Evolutionary conservation across 2,888 invertebrate species (phyloP).

Genomic region (Minunthozetes semirufus): DNA sequence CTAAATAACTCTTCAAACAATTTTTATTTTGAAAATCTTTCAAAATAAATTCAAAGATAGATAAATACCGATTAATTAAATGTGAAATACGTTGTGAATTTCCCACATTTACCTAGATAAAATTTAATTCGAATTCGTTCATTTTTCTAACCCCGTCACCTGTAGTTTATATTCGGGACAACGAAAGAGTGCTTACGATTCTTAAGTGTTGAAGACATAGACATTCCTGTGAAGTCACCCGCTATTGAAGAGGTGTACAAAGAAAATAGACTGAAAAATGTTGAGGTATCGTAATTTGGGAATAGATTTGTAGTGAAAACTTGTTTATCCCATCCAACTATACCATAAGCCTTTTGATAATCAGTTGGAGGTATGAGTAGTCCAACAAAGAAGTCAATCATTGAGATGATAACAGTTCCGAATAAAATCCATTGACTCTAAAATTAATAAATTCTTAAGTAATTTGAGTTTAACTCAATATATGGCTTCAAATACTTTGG

Average conservation of each 20-base stretch:
- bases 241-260: not conserved
- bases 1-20: too few species aligned
- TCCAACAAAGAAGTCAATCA: not conserved
- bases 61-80: too few species aligned
- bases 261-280: not conserved
- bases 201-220: constrained; percentile 10
- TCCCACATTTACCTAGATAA: too few species aligned
- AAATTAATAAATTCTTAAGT: not conserved
- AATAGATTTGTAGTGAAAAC: not conserved
- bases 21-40: too few species aligned
- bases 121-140: too few species aligned
- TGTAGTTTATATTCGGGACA: too few species aligned
- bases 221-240: constrained; percentile 9
- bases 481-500: constrained; percentile 2
- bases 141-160: too few species aligned
- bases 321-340: not conserved
- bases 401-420: not conserved
- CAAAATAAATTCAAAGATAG: too few species aligned
- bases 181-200: constrained; percentile 9
- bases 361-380: not conserved
- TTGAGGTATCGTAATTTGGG: not conserved
- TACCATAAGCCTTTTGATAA: not conserved
- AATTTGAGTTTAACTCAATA: not conserved
- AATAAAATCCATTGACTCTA: constrained; percentile 11
- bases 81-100: too few species aligned